Base-by-base conservation (phyloP, 1,140 invertebrate species). In the Dufourea novaeangliae region DNA sequence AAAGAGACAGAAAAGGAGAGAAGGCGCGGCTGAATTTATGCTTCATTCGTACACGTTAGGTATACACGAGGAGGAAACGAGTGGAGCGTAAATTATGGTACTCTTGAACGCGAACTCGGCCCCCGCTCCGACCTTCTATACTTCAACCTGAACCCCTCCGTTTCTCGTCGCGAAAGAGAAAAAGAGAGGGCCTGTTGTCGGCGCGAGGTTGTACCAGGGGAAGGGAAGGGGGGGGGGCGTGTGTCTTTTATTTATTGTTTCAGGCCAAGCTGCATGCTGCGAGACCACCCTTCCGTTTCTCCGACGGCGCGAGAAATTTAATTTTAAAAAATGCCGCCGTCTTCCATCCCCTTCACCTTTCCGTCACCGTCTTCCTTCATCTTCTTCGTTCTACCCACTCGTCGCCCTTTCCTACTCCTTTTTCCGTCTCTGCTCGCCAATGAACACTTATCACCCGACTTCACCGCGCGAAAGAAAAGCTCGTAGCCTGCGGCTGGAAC, bases 11-110 rank as follows among this genome's bases (percentile, higher is more conserved):
- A 50, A n/a, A 56, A 56, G 39, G 50, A n/a, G 63, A 70, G 32
- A 67, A 72, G 71, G 71, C 44, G 64, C 71, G 52, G 69, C 57
- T 61, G 67, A 84, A 90, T 90, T 90, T 90, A 90, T 89, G 86
- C 88, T 87, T 88, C 88, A 90, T 90, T 90, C 85, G 87, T 89
- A 88, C 76, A 88, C 79, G 86, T 86, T 85, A 86, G 75, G 81
- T 88, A 84, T 79, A 86, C 70, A 76, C 72, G 69, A 77, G 77
- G 79, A 80, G 68, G 78, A 85, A 89, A 88, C 85, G 87, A 88
- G 82, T 82, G 80, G 84, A 83, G 78, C 83, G 86, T 88, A 90
- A 88, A 90, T 88, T 88, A 89, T 88, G 76, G 85, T 72, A 79
- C 77, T 83, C 77, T 79, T 83, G 84, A 88, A 86, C 80, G 85